phyloP scores from a whole-genome alignment of 2,797 vertebrate species.

The Amniataba percoides region DNA sequence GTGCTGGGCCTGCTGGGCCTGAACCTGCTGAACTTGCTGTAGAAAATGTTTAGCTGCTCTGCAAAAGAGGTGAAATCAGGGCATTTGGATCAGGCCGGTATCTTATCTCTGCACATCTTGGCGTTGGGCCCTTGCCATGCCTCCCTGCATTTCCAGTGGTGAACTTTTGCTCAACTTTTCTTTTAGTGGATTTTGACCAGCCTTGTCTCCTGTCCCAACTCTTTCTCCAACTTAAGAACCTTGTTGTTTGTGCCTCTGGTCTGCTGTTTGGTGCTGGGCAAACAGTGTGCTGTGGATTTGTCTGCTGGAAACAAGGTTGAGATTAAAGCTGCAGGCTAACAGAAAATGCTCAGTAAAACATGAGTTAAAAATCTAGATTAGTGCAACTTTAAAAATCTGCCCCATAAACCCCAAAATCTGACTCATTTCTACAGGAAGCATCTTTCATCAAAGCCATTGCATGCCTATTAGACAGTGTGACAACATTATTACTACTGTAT shows the following conservation, averaged over 20 bases:
- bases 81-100: neutral
- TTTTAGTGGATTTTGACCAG: neutral
- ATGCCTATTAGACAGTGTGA: slow-evolving; percentile 50
- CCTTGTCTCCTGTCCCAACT: neutral
- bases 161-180: too few species aligned
- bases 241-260: too few species aligned
- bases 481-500: slow-evolving; percentile 66
- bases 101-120: neutral
- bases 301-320: neutral
- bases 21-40: neutral
- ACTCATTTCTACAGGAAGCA: slow-evolving; percentile 33
- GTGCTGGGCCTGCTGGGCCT: neutral
- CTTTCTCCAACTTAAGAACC: neutral
- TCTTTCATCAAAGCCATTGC: slow-evolving; percentile 60
- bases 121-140: neutral
- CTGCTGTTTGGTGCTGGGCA: neutral
- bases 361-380: slow-evolving; percentile 3
- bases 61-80: neutral
- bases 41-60: neutral
- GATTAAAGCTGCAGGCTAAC: neutral
- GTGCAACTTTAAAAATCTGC: slow-evolving; percentile 7
- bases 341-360: neutral
- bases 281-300: neutral
- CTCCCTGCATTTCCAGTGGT: neutral
- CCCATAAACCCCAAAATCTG: slow-evolving; percentile 3